Evolutionary conservation across 1,140 invertebrate genomes (phyloP).

Genomic region (Macrostomum lignano): DNA sequence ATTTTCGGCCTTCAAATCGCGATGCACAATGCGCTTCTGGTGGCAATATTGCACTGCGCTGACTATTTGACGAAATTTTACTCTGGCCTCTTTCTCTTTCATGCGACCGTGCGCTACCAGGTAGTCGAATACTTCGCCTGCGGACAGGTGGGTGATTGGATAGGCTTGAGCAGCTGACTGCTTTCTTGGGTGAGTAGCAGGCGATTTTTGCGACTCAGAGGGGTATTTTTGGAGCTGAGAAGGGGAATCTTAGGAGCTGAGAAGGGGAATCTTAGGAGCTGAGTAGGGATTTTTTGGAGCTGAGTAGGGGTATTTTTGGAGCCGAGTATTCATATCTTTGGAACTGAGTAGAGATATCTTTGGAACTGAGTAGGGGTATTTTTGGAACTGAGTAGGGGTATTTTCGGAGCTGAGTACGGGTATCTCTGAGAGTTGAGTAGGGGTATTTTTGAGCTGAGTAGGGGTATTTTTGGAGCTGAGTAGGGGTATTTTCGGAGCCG

Average conservation of each 20-base stretch:
- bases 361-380: no score
- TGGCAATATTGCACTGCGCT: conserved; percentile 94
- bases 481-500: no score
- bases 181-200: no score
- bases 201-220: neutral
- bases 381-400: no score
- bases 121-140: conserved; percentile 40
- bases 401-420: no score
- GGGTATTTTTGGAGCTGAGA: conserved; percentile 3
- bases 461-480: no score
- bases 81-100: conserved; percentile 60
- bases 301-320: no score
- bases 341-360: no score
- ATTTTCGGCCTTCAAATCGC: conserved; percentile 79
- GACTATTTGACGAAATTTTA: conserved; percentile 81
- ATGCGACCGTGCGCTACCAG: conserved; percentile 69
- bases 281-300: conserved; percentile 63
- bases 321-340: no score
- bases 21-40: conserved; percentile 87
- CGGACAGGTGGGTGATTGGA: conserved; percentile 1
- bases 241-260: conserved; percentile 4
- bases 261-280: conserved; percentile 5
- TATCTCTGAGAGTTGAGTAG: no score
- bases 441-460: no score
- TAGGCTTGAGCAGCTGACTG: no score